Percentiles rank a stretch among this genome's conserved stretches.
Conservation (phyloP, 2,113 vertebrate species). For the Sylvietta virens region DNA sequence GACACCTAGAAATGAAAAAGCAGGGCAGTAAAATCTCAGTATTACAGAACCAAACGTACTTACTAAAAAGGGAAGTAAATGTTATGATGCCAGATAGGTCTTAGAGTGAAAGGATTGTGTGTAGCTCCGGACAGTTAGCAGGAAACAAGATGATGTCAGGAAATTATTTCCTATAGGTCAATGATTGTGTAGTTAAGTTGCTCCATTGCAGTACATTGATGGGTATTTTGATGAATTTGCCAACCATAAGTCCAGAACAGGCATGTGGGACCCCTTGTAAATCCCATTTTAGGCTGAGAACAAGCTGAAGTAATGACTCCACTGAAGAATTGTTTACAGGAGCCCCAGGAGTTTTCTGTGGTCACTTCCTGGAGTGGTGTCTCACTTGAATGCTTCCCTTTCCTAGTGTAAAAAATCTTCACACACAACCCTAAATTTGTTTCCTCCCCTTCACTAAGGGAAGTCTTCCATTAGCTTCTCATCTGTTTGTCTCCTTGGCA, state of each 20-base stretch:
- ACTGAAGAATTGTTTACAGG: accelerated
- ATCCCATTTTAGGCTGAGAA: background rate
- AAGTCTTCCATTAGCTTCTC: background rate
- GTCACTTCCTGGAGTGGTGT: background rate
- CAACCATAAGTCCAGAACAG: background rate
- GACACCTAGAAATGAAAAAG: slow-evolving; percentile 27
- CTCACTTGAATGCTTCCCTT: background rate
- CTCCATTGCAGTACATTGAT: background rate
- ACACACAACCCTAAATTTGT: background rate
- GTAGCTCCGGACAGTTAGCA: background rate
- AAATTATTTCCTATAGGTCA: background rate
- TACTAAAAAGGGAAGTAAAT: background rate
- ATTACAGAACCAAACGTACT: background rate
- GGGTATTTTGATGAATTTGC: background rate
- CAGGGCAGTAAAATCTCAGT: slow-evolving; percentile 5
- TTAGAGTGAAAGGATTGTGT: background rate
- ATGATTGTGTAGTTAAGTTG: background rate
- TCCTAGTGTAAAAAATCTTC: background rate
- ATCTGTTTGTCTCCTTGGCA: background rate
- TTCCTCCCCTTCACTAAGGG: background rate
- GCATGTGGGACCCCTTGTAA: background rate
- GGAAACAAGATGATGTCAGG: background rate
- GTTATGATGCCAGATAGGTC: background rate
- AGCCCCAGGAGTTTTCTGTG: background rate
- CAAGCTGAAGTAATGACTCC: background rate